Evolutionary conservation across 35 echinoderm and acorn worm species (phyloP).

Genomic region (Heliocidaris tuberculata): DNA sequence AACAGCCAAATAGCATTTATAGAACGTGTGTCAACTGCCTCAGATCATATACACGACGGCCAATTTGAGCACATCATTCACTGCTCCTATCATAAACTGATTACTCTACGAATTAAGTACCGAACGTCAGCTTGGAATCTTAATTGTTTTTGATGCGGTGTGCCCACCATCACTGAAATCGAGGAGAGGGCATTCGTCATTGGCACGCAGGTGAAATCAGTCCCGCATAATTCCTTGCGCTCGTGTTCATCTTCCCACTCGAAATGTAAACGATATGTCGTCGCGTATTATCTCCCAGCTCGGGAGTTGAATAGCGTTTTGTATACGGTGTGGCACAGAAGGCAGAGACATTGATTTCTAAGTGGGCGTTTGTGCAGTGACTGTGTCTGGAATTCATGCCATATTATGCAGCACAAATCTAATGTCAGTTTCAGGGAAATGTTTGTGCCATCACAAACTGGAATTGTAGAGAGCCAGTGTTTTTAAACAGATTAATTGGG

Average conservation of each 20-base stretch:
- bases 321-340: background rate
- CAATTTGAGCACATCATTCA: background rate
- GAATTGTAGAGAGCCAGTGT: background rate
- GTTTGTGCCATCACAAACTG: background rate
- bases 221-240: background rate
- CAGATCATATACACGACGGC: background rate
- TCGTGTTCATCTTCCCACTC: background rate
- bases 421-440: background rate
- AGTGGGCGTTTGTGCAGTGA: background rate
- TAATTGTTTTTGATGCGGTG: background rate
- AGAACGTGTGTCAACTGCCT: background rate
- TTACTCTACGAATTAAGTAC: background rate
- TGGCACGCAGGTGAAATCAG: background rate
- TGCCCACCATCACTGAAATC: background rate
- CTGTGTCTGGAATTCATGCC: background rate
- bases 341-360: background rate
- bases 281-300: background rate
- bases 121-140: background rate
- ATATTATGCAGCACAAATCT: background rate
- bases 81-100: background rate
- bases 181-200: background rate
- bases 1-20: background rate
- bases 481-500: background rate
- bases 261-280: conserved; percentile 4
- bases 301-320: background rate